phyloP scores from a whole-genome alignment of 2,888 invertebrate genomes.

The Microctonus hyperodae region DNA sequence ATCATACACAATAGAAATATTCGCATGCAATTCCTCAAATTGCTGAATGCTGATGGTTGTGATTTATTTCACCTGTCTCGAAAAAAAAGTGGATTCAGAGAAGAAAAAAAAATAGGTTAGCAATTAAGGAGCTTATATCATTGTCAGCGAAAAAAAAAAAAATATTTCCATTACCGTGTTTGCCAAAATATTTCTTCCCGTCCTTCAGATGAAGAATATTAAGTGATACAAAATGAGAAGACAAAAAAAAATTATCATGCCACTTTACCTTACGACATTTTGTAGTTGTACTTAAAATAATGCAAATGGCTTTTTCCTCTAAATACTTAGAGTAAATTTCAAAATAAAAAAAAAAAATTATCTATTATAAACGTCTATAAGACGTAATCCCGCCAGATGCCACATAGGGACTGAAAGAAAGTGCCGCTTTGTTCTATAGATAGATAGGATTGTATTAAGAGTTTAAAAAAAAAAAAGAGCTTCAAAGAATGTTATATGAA shows the following conservation, averaged over 20 bases:
- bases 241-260: background rate
- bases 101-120: background rate
- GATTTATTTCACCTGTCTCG: background rate
- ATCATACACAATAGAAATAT: constrained; percentile 4
- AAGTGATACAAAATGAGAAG: background rate
- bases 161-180: background rate
- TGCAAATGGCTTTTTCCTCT: background rate
- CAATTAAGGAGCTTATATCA: background rate
- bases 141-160: background rate
- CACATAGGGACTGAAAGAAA: background rate
- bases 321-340: background rate
- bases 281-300: background rate
- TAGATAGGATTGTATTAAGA: background rate
- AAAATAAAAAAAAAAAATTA: background rate
- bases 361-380: background rate
- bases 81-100: background rate
- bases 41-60: constrained; percentile 7
- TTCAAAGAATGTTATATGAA: background rate
- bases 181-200: background rate
- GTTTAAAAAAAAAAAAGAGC: background rate
- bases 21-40: background rate
- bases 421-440: background rate
- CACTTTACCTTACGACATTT: background rate
- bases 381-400: background rate
- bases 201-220: background rate